Conservation (phyloP, 2,888 invertebrate species). For the Eristalinus sepulchralis region DNA sequence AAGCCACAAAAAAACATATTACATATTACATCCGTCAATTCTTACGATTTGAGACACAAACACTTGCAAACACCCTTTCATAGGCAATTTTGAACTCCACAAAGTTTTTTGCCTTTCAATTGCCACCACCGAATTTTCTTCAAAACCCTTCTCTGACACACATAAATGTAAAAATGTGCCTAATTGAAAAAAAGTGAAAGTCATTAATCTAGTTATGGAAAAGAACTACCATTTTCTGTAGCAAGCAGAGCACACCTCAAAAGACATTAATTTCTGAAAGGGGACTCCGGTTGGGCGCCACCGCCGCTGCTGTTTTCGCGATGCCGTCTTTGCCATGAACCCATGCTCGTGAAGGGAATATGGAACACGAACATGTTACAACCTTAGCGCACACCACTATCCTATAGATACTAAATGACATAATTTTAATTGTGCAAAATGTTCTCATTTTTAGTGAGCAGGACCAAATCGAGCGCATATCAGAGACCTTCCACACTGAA, state of each 20-base stretch:
- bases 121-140: too few species aligned
- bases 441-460: constrained; percentile 32
- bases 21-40: too few species aligned
- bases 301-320: too few species aligned
- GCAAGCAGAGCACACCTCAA: constrained; percentile 27
- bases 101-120: too few species aligned
- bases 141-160: background rate
- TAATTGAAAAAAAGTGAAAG: background rate
- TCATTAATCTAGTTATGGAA: constrained; percentile 10
- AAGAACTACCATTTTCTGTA: constrained; percentile 41
- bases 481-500: constrained; percentile 7
- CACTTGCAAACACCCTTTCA: too few species aligned
- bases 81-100: too few species aligned
- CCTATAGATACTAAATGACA: constrained; percentile 50
- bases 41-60: too few species aligned
- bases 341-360: constrained; percentile 10
- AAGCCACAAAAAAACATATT: too few species aligned
- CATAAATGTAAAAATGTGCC: background rate
- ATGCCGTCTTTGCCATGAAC: constrained; percentile 29
- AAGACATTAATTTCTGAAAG: constrained; percentile 10
- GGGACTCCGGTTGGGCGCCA: background rate
- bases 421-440: constrained; percentile 69
- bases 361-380: constrained; percentile 9
- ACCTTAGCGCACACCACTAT: constrained; percentile 27
- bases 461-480: constrained; percentile 48